Percentiles rank a stretch among this genome's conserved stretches.
Conservation (phyloP, 2,888 invertebrate genomes). For the Epinotia brunnichana region DNA sequence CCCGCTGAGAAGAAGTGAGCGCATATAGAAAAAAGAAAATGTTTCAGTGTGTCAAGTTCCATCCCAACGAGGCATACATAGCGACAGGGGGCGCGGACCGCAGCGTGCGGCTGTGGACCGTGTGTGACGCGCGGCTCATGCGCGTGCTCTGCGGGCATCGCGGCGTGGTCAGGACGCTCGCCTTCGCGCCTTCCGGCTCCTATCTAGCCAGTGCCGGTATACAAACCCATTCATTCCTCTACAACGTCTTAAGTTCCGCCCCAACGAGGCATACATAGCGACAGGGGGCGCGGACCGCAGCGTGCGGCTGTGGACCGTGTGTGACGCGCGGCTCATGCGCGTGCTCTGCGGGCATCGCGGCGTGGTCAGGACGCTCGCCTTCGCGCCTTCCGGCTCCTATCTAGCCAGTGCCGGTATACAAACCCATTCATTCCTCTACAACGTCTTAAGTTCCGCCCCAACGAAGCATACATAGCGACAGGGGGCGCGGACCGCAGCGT, state of each 20-base stretch:
- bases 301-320: conserved; percentile 93
- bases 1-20: no score
- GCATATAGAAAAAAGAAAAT: no score
- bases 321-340: conserved; percentile 91
- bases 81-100: conserved; percentile 96
- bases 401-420: conserved; percentile 91
- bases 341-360: conserved; percentile 91
- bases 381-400: conserved; percentile 92
- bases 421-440: neutral
- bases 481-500: neutral
- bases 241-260: conserved; percentile 58
- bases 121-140: conserved; percentile 91
- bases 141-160: conserved; percentile 91
- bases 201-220: conserved; percentile 92
- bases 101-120: conserved; percentile 93
- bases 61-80: conserved; percentile 95
- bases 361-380: conserved; percentile 89
- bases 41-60: conserved; percentile 91
- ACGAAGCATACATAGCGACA: neutral
- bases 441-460: neutral
- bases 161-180: conserved; percentile 88
- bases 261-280: conserved; percentile 94
- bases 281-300: conserved; percentile 96
- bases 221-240: neutral
- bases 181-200: conserved; percentile 93